Evolutionary conservation across 2,113 vertebrate species (phyloP), one percentile per base, ranked within the genome.

Genomic region (Tapirus terrestris): DNA sequence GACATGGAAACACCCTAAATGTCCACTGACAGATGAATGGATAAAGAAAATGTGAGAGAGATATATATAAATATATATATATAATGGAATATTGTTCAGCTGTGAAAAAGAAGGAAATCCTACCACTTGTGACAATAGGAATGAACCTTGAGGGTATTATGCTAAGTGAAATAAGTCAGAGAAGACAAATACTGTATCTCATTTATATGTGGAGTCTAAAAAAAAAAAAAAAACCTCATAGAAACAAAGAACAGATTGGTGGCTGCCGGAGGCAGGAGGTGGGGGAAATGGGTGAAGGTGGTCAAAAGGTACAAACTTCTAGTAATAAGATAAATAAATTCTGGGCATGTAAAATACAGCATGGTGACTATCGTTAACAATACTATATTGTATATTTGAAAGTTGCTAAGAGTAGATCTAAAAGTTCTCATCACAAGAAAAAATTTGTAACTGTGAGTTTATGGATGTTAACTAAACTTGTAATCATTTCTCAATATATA

Each of bases 381-480:
- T 61, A 33, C 39, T 39, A 8, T 80, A 51, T 80, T 70, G 45
- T 61, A 65, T 88, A 88, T 89, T 94, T 73, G 76, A 89, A 81
- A 82, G 67, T 89, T 89, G 67, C 76, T 94, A 63, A 89, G 27
- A 89, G 43, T 82, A 43, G 75, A 61, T 82, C n/a, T 89, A 82
- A 63, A 53, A 72, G 63, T 81, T 94, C n/a, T 94, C 43, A 73
- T 94, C 14, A 72, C 21, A 91, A 45, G 77, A 67, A 80, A 88
- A 70, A 80, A 81, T 39, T 88, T 82, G 7, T 81, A 89, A 81
- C 56, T 43, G 8, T 65, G 77, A 65, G 12, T 21, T 2, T 27
- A 65, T 83, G 31, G 18, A 65, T 89, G 29, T 67, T 81, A 53
- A 82, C 6, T 89, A 53, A 89, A 56, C 36, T 83, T 83, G 29